Evolutionary conservation across 2,113 vertebrate species (phyloP), one percentile per base, ranked within the genome.

Genomic region (Albula goreensis): DNA sequence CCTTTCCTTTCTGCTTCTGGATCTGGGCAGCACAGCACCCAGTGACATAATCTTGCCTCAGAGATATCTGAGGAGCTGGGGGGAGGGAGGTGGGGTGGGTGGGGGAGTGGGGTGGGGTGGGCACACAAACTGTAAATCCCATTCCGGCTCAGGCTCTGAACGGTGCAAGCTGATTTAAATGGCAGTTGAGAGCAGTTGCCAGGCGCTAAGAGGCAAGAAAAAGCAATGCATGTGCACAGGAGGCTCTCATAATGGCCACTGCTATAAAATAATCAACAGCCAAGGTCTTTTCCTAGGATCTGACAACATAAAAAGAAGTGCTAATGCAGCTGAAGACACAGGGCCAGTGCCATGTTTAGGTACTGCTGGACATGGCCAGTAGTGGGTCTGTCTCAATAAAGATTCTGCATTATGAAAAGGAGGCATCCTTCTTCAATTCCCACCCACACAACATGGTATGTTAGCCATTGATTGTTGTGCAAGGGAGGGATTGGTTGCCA

Each of bases 401-500:
- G 19, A 17, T 53, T 48, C 49, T 53, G 51, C 10, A 60, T 79
- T 85, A 57, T 60, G 78, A 85, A 51, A 60, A 12, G 48, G 19
- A 63, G 31, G 48, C n/a, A 31, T 17, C 49, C 48, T 66, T 6
- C 60, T 49, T 63, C 78, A 31, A 12, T 80, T 56, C 81, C 48
- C 41, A 22, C 41, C 48, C 22, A 74, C 70, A 56, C n/a, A 50
- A 78, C 83, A 80, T 56, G 49, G 77, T 81, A 78, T 51, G 48
- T 66, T 78, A 85, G 78, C 78, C 85, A 85, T 78, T 15, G 78
- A 31, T 48, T 66, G 78, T 50, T 51, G 57, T 78, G 56, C 56
- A 85, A 81, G 56, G 56, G 78, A 66, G 3, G 49, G 15, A 41
- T 53, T 66, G 85, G 49, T 53, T 80, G 78, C 78, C 78, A 66